These are phyloP conservation scores for Coenonympha glycerion DNA, from an alignment of 2,888 invertebrate species.

Conservation along the genomic window DNA sequence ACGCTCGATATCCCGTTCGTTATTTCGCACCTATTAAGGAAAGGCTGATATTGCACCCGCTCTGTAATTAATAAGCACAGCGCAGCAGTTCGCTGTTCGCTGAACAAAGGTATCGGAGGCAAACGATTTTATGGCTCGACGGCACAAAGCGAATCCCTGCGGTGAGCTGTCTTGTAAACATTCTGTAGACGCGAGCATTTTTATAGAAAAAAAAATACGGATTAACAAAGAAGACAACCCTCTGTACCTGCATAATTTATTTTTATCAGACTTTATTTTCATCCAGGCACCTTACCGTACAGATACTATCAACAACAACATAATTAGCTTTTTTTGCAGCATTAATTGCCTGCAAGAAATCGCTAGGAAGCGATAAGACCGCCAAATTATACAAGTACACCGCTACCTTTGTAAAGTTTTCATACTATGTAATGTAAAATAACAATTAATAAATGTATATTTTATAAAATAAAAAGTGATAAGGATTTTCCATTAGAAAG, in stretches of 20 bases:
- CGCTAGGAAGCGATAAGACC: too few relatives aligned
- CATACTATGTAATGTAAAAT: too few relatives aligned
- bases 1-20: background rate
- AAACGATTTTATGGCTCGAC: constrained; percentile 14
- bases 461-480: too few relatives aligned
- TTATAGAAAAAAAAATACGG: background rate
- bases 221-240: background rate
- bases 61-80: constrained; percentile 19
- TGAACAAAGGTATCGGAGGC: constrained; percentile 12
- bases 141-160: constrained; percentile 10
- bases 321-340: too few relatives aligned
- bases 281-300: too few relatives aligned
- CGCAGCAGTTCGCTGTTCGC: constrained; percentile 6
- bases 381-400: too few relatives aligned
- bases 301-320: too few relatives aligned
- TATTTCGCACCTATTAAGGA: background rate
- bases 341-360: too few relatives aligned
- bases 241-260: background rate
- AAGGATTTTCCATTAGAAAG: too few relatives aligned
- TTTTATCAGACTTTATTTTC: background rate
- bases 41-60: background rate
- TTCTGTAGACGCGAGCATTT: constrained; percentile 2
- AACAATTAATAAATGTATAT: too few relatives aligned
- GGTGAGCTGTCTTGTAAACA: background rate
- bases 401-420: too few relatives aligned